Conservation (phyloP, 1,140 invertebrate species). For the Homalodisca vitripennis region DNA sequence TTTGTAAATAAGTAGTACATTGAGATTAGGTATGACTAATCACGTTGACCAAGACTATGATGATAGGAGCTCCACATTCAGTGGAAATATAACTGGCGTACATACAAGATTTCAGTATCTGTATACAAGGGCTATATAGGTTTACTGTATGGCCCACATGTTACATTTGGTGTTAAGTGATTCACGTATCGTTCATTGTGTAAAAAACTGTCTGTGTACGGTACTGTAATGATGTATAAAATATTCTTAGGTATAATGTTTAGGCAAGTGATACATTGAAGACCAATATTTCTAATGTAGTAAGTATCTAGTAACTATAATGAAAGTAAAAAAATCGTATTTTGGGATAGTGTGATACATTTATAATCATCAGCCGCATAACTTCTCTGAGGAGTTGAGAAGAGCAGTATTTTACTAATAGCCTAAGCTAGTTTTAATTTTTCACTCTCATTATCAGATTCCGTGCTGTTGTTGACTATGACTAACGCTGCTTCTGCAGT, state of each 20-base stretch:
- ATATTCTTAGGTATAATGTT: constrained; percentile 15
- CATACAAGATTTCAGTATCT: constrained; percentile 14
- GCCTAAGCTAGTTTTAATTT: too few species aligned
- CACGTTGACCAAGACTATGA: constrained; percentile 30
- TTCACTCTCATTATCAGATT: neutral
- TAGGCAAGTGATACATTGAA: neutral
- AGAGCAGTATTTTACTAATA: too few species aligned
- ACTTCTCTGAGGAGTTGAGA: neutral
- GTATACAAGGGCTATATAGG: constrained; percentile 10
- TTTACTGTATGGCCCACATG: constrained; percentile 29
- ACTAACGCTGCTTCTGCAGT: too few species aligned
- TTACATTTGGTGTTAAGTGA: constrained; percentile 27
- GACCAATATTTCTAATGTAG: constrained; percentile 15
- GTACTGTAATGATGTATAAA: constrained; percentile 19
- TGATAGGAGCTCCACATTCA: constrained; percentile 23
- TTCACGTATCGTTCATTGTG: constrained; percentile 3
- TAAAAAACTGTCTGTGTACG: constrained; percentile 26
- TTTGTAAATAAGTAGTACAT: neutral
- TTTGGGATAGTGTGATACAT: neutral
- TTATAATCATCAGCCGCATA: neutral
- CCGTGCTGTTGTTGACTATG: neutral
- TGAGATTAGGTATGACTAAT: constrained; percentile 15
- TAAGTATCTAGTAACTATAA: too few species aligned
- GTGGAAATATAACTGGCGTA: constrained; percentile 21
- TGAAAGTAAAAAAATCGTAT: neutral